A percentile compares a stretch with the other conserved stretches of the same genome.
phyloP scores from a whole-genome alignment of 1,140 invertebrate species.

The Lepidurus packardi region DNA sequence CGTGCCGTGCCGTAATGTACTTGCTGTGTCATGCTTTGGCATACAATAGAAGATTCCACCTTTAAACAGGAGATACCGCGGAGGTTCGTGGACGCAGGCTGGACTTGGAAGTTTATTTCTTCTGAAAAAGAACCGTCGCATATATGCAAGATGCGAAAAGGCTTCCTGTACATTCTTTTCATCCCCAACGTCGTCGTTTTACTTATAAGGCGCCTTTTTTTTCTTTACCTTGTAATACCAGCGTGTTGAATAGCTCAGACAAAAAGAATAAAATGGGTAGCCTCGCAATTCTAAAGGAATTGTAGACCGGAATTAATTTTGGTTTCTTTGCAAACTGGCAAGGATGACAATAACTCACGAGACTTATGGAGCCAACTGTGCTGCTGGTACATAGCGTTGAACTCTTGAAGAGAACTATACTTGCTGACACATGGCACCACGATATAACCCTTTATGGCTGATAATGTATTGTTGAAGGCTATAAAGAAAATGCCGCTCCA shows the following conservation, averaged over 20 bases:
- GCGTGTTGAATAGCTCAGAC: background rate
- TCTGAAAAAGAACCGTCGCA: background rate
- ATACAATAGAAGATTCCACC: slow-evolving; percentile 19
- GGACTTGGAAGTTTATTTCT: background rate
- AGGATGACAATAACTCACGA: background rate
- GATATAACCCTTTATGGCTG: background rate
- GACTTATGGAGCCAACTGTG: background rate
- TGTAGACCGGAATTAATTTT: background rate
- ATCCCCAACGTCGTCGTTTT: background rate
- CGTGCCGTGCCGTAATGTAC: slow-evolving; percentile 17
- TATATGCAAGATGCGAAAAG: background rate
- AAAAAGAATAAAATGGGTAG: background rate
- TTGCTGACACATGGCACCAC: slow-evolving; percentile 8
- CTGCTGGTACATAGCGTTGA: background rate
- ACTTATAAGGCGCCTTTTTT: background rate
- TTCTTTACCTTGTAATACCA: background rate
- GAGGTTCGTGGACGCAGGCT: background rate
- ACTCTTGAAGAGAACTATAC: slow-evolving; percentile 15
- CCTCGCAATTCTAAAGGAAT: background rate
- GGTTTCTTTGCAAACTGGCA: background rate
- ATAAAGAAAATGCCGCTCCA: background rate
- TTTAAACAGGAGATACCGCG: slow-evolving; percentile 5
- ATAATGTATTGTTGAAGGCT: slow-evolving; percentile 6
- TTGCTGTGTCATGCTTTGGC: slow-evolving; percentile 21
- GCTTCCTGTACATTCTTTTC: background rate